These are phyloP conservation scores for Leptopilina clavipes DNA, from an alignment of 1,140 invertebrate species.

Conservation along the genomic window DNA sequence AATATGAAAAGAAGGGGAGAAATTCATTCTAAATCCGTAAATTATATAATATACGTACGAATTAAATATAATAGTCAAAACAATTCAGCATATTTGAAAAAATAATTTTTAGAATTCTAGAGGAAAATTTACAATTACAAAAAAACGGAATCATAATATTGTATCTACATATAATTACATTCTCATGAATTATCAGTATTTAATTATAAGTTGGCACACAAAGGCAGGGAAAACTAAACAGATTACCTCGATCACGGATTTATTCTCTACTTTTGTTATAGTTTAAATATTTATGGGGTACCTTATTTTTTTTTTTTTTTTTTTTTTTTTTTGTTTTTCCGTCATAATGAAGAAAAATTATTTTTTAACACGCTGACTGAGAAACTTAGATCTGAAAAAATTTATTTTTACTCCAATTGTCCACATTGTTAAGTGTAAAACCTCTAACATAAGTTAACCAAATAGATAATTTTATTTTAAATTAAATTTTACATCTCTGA, in stretches of 20 bases:
- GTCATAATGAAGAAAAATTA: background rate
- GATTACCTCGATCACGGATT: slow-evolving; percentile 49
- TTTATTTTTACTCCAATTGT: background rate
- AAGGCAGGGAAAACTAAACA: slow-evolving; percentile 45
- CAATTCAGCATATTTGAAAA: too few species aligned
- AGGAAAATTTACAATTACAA: background rate
- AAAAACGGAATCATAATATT: background rate
- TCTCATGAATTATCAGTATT: slow-evolving; percentile 30
- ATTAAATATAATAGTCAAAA: too few species aligned
- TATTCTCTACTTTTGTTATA: slow-evolving; percentile 21
- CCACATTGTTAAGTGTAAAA: slow-evolving; percentile 2
- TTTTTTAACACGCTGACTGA: slow-evolving; percentile 9
- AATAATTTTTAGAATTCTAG: background rate
- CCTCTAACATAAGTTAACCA: background rate
- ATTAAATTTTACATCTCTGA: background rate
- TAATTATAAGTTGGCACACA: slow-evolving; percentile 14
- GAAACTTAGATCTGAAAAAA: background rate
- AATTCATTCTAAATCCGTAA: too few species aligned
- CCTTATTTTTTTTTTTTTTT: too few species aligned
- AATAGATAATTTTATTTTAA: background rate
- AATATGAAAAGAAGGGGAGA: too few species aligned
- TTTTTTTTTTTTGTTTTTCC: background rate
- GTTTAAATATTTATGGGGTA: background rate
- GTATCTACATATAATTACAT: background rate
- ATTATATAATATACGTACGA: too few species aligned